Conservation (phyloP, 2,888 invertebrate genomes). For the Molorchus minor region DNA sequence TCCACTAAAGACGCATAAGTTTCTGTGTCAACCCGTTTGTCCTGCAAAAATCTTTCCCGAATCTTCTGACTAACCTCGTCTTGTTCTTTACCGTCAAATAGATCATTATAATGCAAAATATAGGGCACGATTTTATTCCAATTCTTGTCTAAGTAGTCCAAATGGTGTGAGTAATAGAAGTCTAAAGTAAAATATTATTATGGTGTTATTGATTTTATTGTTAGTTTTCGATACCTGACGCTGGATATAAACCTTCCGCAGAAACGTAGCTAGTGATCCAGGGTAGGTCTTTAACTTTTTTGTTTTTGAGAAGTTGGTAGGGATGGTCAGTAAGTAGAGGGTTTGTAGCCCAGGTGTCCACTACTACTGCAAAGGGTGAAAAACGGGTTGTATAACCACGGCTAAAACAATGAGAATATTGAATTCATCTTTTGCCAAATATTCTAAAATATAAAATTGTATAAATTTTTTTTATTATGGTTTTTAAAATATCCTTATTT, state of each 20-base stretch:
- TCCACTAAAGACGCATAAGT: constrained; percentile 45
- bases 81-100: constrained; percentile 45
- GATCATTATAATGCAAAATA: constrained; percentile 60
- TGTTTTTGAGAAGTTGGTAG: constrained; percentile 68
- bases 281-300: constrained; percentile 71
- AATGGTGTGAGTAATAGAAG: constrained; percentile 49
- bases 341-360: constrained; percentile 67
- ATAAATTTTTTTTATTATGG: no score
- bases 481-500: no score
- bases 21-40: constrained; percentile 48
- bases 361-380: constrained; percentile 75
- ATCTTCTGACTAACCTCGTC: constrained; percentile 52
- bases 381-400: constrained; percentile 74
- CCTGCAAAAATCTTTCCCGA: constrained; percentile 55
- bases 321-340: constrained; percentile 76
- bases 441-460: no score
- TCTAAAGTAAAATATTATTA: constrained; percentile 46
- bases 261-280: constrained; percentile 75
- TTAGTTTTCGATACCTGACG: constrained; percentile 65
- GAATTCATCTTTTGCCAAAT: no score
- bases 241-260: constrained; percentile 80
- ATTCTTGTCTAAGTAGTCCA: constrained; percentile 52
- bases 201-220: no score
- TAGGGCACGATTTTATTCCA: constrained; percentile 59
- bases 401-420: constrained; percentile 54